Base-by-base conservation (phyloP, 2,888 invertebrate species). In the Trissoscelio sp. region DNA sequence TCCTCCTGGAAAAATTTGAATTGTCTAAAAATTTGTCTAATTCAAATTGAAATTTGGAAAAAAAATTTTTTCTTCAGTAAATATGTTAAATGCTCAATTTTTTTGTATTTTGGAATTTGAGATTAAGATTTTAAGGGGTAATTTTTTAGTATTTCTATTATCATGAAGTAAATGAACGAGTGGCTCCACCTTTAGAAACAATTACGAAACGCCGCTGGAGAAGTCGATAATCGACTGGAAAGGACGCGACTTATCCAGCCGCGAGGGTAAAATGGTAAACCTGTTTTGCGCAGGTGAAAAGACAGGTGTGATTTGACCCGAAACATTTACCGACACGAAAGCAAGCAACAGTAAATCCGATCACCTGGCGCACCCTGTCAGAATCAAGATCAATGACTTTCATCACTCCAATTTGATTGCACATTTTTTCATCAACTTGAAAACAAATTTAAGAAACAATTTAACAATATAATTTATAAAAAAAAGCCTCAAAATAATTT, bases 331-430 rank as follows among this genome's bases (percentile, higher is more conserved):
- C 80, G 80, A 80, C 80, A 9, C 20, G 31, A 48, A 60, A 70
- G 34, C 20, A 20, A 3, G 16, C 16, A 39, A 70, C 24, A 70
- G 64, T 67, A 80, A 73, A 69, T 22, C 58, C 80, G 64, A 58
- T 80, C 75, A 75, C 74, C 74, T 80, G 75, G 75, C 75, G 80
- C 80, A 80, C 80, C 80, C 80, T 80, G 75, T 69, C 64, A 74
- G 72, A 53, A 53, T 51, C 9, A 9, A 12, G n/a, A 53, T 44
- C 51, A 79, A 14, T 69, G 31, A 72, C 58, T 18, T 51, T 22
- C 20, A 48, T 22, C 53, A 12, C 42, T 3, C 6, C 28, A 28
- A 28, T 6, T 28, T 6, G 28, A 24, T 24, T 34, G 2, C 1
- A 34, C 34, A 11, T 11, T 34, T 34, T 34, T n/a, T n/a, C n/a